Evolutionary conservation across 2,113 vertebrate species (phyloP).

Genomic region (Corythaixoides concolor): DNA sequence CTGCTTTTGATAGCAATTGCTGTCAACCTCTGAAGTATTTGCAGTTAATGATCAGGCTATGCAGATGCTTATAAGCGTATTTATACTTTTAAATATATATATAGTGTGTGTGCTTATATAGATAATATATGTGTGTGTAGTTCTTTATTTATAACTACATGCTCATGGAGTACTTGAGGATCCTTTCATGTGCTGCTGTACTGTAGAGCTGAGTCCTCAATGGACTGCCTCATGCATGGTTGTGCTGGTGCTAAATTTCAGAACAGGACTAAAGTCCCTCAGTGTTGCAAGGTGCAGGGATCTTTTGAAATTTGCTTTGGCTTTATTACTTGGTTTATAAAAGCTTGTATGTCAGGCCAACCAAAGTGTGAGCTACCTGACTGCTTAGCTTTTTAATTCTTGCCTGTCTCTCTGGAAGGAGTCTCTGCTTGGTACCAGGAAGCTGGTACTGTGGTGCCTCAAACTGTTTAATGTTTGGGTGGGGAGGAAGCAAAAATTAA

Average conservation of each 20-base stretch:
- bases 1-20: background rate
- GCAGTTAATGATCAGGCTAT: background rate
- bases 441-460: background rate
- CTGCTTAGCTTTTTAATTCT: background rate
- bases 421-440: background rate
- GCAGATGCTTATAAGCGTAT: background rate
- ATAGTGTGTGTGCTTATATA: too few species aligned
- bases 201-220: background rate
- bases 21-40: background rate
- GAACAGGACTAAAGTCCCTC: background rate
- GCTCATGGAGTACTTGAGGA: background rate
- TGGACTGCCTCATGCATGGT: fast-evolving
- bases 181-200: fast-evolving
- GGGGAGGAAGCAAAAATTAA: background rate
- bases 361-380: fast-evolving
- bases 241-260: background rate
- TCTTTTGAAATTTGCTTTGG: background rate
- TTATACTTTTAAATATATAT: fast-evolving
- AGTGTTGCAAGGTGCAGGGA: background rate
- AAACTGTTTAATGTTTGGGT: background rate
- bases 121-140: background rate
- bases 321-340: background rate
- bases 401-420: background rate
- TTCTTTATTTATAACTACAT: background rate
- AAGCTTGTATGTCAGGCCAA: background rate